Evolutionary conservation across 2,113 vertebrate genomes (phyloP).

Genomic region (Leptobrachium leishanense): DNA sequence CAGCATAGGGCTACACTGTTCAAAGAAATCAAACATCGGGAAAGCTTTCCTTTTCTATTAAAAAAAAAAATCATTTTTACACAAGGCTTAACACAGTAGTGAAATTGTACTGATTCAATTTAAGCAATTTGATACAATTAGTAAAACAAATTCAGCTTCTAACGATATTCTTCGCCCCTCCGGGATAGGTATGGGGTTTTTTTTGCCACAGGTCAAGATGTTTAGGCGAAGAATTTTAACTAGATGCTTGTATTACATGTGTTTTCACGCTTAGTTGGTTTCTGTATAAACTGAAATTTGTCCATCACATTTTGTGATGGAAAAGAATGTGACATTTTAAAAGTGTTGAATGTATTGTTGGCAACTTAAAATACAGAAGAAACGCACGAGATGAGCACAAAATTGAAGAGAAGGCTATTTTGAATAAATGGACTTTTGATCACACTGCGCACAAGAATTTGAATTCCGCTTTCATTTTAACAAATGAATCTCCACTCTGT

Average conservation of each 20-base stretch:
- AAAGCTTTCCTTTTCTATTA: slow-evolving; percentile 37
- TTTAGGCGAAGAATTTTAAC: slow-evolving; percentile 29
- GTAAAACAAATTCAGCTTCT: slow-evolving; percentile 31
- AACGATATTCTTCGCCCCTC: slow-evolving; percentile 40
- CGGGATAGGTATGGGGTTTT: slow-evolving; percentile 3
- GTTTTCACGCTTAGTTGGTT: slow-evolving; percentile 21
- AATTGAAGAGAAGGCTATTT: slow-evolving; percentile 24
- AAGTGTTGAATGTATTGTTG: slow-evolving; percentile 29
- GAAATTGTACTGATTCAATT: slow-evolving; percentile 41
- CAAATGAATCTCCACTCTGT: background rate
- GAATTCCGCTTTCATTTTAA: slow-evolving; percentile 8
- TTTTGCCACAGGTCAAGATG: slow-evolving; percentile 2
- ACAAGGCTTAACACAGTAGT: slow-evolving; percentile 44
- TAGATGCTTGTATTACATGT: slow-evolving; percentile 20
- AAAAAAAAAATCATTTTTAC: slow-evolving; percentile 37
- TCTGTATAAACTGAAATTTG: slow-evolving; percentile 36
- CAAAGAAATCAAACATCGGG: slow-evolving; percentile 48
- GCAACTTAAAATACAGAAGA: slow-evolving; percentile 26
- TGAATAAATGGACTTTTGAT: slow-evolving; percentile 38
- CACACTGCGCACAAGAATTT: slow-evolving; percentile 14
- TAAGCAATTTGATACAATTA: slow-evolving; percentile 46
- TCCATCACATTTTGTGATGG: slow-evolving; percentile 32
- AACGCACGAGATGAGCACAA: slow-evolving; percentile 11
- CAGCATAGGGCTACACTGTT: slow-evolving; percentile 49
- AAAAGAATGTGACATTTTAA: slow-evolving; percentile 38